Conservation (phyloP, 2,888 invertebrate genomes). For the Mythimna pallens region DNA sequence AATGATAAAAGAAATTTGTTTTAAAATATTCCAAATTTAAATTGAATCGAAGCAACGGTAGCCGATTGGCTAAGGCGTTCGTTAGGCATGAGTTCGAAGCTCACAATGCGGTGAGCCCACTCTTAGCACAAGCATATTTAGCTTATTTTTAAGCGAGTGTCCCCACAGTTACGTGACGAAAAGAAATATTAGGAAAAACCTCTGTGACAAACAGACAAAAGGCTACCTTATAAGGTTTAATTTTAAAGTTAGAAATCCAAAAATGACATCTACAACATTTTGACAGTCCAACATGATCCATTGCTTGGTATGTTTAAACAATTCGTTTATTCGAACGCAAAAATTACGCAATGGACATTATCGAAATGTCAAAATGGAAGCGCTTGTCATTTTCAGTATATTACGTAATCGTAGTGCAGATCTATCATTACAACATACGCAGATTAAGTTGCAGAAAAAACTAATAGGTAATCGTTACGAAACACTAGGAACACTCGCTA, state of each 20-base stretch:
- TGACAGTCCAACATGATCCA: conserved; percentile 8
- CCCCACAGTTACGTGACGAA: background rate
- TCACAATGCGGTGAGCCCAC: conserved; percentile 23
- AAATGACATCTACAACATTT: conserved; percentile 1
- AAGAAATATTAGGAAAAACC: no score
- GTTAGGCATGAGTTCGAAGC: conserved; percentile 10
- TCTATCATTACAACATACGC: background rate
- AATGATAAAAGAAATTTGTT: background rate
- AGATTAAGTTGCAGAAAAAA: no score
- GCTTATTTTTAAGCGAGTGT: conserved; percentile 36
- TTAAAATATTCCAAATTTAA: conserved; percentile 6
- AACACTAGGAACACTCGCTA: conserved; percentile 21
- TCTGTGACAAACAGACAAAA: no score
- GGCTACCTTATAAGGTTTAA: no score
- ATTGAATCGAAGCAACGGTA: conserved; percentile 45
- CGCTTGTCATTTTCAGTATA: background rate
- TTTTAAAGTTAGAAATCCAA: no score
- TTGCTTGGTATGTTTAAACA: background rate
- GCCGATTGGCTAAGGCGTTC: conserved; percentile 46
- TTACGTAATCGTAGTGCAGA: background rate
- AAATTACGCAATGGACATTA: background rate
- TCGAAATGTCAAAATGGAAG: conserved; percentile 12
- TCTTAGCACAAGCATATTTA: conserved; percentile 52
- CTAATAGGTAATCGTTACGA: no score
- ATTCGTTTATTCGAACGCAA: background rate